These are phyloP conservation scores for Villa cingulata DNA, from an alignment of 2,888 invertebrate genomes.

Conservation along the genomic window DNA sequence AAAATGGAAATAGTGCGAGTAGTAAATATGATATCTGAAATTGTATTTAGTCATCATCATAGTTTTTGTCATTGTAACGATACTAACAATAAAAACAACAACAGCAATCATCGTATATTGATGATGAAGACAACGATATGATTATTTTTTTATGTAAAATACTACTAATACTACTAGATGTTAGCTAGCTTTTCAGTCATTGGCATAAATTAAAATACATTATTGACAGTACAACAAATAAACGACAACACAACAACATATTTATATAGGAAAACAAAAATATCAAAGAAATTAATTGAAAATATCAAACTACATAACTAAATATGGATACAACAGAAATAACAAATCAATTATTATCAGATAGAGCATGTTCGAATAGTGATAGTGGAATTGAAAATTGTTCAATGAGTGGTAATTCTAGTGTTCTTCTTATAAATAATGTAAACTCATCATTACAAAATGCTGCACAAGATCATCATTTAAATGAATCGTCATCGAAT, in stretches of 20 bases:
- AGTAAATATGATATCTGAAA: not conserved
- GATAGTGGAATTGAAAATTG: slow-evolving; percentile 9
- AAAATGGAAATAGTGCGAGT: not conserved
- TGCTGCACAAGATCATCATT: not conserved
- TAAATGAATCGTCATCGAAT: no score
- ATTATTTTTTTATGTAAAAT: not conserved
- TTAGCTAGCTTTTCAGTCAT: no score
- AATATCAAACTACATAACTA: no score
- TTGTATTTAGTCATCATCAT: not conserved
- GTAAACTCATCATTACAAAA: not conserved
- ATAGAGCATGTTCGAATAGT: slow-evolving; percentile 3
- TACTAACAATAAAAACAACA: not conserved
- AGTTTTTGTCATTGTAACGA: not conserved
- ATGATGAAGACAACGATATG: not conserved
- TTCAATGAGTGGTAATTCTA: slow-evolving; percentile 8
- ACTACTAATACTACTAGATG: not conserved
- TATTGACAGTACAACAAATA: not conserved
- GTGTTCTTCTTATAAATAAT: slow-evolving; percentile 5
- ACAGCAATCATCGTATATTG: not conserved
- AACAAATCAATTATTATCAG: not conserved
- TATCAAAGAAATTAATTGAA: no score
- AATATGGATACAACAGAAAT: slow-evolving; percentile 7
- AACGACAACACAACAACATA: not conserved
- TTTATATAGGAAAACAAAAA: not conserved
- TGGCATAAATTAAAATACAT: no score